phyloP scores from a whole-genome alignment of 2,888 invertebrate genomes.

The Lingula anatina region DNA sequence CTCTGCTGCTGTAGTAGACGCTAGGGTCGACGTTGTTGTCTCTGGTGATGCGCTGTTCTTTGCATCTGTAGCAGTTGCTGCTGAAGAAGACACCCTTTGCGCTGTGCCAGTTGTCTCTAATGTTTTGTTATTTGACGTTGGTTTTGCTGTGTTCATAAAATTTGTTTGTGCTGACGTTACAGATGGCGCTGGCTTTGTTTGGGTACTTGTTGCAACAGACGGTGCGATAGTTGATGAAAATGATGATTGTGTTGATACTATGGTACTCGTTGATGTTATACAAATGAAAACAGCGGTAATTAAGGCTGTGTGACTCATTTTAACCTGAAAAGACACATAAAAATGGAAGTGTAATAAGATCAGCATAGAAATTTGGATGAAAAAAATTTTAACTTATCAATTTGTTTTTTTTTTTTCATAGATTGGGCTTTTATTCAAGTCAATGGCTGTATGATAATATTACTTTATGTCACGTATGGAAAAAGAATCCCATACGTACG shows the following conservation, averaged over 20 bases:
- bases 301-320: too few species aligned
- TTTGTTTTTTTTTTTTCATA: too few species aligned
- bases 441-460: too few species aligned
- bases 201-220: background rate
- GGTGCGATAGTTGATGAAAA: background rate
- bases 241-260: background rate
- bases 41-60: background rate
- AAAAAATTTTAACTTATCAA: too few species aligned
- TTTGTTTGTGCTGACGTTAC: background rate
- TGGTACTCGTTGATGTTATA: background rate
- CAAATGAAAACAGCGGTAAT: background rate
- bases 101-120: background rate
- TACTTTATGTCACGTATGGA: too few species aligned
- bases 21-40: background rate
- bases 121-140: background rate
- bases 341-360: too few species aligned
- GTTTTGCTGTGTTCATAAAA: background rate
- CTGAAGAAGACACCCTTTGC: background rate
- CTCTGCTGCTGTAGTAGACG: background rate
- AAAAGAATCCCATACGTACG: too few species aligned
- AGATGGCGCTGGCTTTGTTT: background rate
- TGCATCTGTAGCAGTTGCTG: background rate
- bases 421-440: too few species aligned
- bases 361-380: too few species aligned
- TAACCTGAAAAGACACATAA: too few species aligned